Evolutionary conservation across 2,113 vertebrate genomes (phyloP).

Genomic region (Cathartes aura): DNA sequence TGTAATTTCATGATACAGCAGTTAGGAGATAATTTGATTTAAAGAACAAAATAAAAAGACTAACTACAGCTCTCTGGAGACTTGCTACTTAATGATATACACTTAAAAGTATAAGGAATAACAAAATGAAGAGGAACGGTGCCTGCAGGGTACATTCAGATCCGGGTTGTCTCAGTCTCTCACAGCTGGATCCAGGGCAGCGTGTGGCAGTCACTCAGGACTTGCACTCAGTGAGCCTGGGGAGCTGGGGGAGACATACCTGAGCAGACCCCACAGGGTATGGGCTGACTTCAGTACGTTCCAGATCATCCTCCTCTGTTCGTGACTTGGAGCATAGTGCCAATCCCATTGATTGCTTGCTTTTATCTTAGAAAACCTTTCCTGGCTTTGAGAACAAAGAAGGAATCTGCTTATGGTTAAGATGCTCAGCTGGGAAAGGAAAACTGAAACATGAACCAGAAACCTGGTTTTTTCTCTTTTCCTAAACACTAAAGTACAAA

Average conservation of each 20-base stretch:
- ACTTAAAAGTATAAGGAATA: slow-evolving; percentile 35
- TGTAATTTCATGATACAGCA: background rate
- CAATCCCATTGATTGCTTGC: background rate
- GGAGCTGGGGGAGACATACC: background rate
- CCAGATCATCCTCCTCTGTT: background rate
- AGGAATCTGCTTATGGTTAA: background rate
- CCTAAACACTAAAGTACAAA: background rate
- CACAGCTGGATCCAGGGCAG: background rate
- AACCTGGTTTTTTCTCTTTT: background rate
- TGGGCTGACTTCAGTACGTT: background rate
- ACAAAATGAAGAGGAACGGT: background rate
- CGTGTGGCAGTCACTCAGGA: background rate
- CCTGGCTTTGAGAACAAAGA: background rate
- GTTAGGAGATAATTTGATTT: slow-evolving; percentile 27
- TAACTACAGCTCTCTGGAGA: slow-evolving; percentile 48
- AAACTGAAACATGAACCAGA: background rate
- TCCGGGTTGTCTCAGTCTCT: background rate
- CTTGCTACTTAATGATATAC: background rate
- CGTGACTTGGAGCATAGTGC: background rate
- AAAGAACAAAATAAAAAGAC: background rate
- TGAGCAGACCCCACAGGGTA: background rate
- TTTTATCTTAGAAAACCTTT: slow-evolving; percentile 4
- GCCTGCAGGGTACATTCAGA: background rate
- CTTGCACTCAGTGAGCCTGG: background rate
- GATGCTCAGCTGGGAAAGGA: background rate